These are phyloP conservation scores for Bucco capensis DNA, from an alignment of 2,113 vertebrate genomes.

Conservation along the genomic window DNA sequence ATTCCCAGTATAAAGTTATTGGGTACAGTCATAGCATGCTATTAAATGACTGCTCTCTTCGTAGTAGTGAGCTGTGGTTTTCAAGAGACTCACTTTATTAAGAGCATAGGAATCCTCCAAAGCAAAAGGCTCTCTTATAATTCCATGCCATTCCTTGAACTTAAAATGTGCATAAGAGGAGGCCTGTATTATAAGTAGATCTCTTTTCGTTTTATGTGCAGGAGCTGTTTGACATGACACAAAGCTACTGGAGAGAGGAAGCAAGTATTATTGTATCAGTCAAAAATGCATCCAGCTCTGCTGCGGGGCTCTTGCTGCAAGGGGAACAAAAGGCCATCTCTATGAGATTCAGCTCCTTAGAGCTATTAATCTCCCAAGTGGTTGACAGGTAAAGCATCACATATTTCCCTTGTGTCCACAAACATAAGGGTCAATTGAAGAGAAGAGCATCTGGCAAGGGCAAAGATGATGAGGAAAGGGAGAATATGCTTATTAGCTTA, in stretches of 20 bases:
- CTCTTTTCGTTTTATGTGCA: neutral
- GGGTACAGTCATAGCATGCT: neutral
- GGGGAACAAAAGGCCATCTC: neutral
- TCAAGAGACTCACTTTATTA: neutral
- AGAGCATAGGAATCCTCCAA: neutral
- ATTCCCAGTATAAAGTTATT: neutral
- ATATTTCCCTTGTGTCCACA: neutral
- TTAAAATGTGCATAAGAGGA: neutral
- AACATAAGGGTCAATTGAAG: neutral
- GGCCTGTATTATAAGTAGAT: neutral
- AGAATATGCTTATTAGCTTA: neutral
- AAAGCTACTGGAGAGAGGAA: neutral
- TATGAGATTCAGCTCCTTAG: neutral
- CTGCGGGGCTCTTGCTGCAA: neutral
- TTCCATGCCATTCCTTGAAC: neutral
- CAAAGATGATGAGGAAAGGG: neutral
- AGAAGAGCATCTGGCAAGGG: neutral
- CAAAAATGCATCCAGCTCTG: neutral
- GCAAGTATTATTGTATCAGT: neutral
- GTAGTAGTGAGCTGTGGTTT: neutral
- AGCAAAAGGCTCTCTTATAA: neutral
- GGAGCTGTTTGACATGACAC: neutral
- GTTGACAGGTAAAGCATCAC: neutral
- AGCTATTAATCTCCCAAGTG: neutral
- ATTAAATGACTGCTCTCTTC: neutral